Conservation (phyloP, 1,140 invertebrate species). For the Nomia melanderi region DNA sequence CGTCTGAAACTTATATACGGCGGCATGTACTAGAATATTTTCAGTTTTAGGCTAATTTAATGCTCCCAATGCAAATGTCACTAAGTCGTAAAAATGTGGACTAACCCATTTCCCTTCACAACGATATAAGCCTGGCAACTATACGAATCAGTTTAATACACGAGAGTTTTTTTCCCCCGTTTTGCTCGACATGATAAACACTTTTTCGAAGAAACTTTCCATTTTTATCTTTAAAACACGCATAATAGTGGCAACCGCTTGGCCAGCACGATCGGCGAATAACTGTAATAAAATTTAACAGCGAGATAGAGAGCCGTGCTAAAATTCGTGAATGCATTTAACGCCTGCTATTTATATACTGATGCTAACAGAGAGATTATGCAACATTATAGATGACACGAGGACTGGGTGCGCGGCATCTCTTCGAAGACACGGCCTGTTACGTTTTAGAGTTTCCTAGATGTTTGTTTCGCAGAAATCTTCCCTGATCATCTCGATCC, state of each 20-base stretch:
- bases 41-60: neutral
- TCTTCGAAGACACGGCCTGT: neutral
- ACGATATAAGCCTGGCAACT: neutral
- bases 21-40: neutral
- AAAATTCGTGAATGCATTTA: conserved; percentile 36
- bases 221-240: conserved; percentile 10
- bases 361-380: conserved; percentile 27
- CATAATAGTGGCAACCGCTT: neutral
- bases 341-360: conserved; percentile 23
- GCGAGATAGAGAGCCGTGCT: conserved; percentile 3
- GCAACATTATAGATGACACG: neutral
- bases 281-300: conserved; percentile 22
- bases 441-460: neutral
- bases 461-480: neutral
- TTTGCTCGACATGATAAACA: neutral
- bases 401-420: no score
- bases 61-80: neutral
- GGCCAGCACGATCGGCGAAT: neutral
- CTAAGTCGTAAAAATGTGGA: neutral
- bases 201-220: conserved; percentile 1
- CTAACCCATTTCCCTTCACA: neutral
- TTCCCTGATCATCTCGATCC: neutral
- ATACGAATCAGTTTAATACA: conserved; percentile 1
- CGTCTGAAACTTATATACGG: neutral
- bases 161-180: neutral